Evolutionary conservation across 2,888 invertebrate genomes (phyloP), one percentile per base, ranked within the genome.

Genomic region (Nemapogon koenigi): DNA sequence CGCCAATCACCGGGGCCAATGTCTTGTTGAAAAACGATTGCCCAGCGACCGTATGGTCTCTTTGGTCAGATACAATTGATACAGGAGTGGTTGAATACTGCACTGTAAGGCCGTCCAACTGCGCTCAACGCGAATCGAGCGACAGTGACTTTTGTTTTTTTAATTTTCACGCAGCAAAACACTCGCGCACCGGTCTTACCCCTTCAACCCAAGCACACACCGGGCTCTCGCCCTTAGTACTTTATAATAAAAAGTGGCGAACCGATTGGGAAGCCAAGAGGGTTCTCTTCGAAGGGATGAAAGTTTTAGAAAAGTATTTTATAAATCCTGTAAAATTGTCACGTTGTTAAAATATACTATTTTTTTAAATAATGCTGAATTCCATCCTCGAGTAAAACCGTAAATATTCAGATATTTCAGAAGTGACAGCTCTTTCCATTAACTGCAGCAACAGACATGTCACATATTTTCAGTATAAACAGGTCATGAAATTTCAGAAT

Each of bases 21-120:
- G 79, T 70, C 57, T 79, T 75, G 73, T 78, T 72, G 76, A 75
- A 76, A 79, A 57, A 75, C 79, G 49, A 76, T 75, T 75, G 73
- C 52, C 63, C 59, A 73, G 79, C 79, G 46, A 43, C 72, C 69
- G 49, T 37, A 42, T 57, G 62, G 60, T 55, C 54, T 58, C 59
- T 57, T 50, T 41, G 26, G 60, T 65, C 70, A 75, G 75, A 69
- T 70, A 71, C 63, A 46, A 22, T 28, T 36, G n/a, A 30, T 59
- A 65, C 78, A 73, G 51, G 50, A 57, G 62, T 67, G 70, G 75
- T 78, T 76, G 75, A 76, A 49, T 72, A 75, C 67, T n/a, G 48
- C 45, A 2, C 42, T 64, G 71, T 53, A 62, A 67, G 71, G 53
- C 66, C 43, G 49, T 60, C 57, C 55, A 15, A 14, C 35, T 25